Conservation (phyloP, 2,797 vertebrate genomes). For the Eutrigla gurnardus region DNA sequence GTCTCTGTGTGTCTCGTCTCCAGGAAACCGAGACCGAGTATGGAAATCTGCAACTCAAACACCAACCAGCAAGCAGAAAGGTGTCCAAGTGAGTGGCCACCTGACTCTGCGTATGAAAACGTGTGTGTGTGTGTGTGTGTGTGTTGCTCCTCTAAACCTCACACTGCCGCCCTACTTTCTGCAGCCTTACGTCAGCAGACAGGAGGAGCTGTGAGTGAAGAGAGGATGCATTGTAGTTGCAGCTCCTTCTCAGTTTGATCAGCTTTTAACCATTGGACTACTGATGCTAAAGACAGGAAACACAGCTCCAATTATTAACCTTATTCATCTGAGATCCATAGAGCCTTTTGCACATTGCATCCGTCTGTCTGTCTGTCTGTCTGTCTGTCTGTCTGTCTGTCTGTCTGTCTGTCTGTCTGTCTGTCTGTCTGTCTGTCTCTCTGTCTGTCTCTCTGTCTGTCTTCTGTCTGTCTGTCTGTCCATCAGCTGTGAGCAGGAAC, state of each 20-base stretch:
- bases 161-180: constrained; percentile 32
- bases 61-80: constrained; percentile 84
- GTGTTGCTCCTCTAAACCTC: constrained; percentile 42
- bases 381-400: no score
- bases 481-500: no score
- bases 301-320: neutral
- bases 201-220: constrained; percentile 2
- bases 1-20: constrained; percentile 38
- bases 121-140: constrained; percentile 1
- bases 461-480: no score
- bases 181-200: constrained; percentile 46
- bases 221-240: neutral
- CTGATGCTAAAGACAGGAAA: neutral
- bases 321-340: neutral
- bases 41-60: constrained; percentile 90
- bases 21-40: constrained; percentile 90
- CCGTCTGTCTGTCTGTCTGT: no score
- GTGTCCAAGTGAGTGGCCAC: constrained; percentile 90
- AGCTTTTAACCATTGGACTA: neutral
- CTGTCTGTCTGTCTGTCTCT: no score
- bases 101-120: constrained; percentile 4
- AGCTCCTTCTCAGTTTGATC: neutral
- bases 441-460: no score
- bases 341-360: neutral
- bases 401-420: no score